Conservation (phyloP, 2,113 vertebrate genomes). For the Peromyscus leucopus region DNA sequence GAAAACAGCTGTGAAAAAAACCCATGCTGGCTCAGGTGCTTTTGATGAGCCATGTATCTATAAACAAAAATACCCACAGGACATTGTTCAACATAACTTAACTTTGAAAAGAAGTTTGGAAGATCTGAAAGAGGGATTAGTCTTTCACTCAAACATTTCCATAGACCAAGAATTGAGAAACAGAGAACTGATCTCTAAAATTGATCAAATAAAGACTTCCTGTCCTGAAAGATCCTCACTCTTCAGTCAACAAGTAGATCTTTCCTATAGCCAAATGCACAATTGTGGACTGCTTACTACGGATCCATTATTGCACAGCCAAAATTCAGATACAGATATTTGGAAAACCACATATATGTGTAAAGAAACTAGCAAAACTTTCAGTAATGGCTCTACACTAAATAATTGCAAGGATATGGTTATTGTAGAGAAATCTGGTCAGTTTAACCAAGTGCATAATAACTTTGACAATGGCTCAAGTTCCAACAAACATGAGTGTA, state of each 20-base stretch:
- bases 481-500: not conserved
- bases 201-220: not conserved
- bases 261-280: not conserved
- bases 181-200: not conserved
- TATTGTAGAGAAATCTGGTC: not conserved
- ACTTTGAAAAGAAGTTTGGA: not conserved
- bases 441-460: not conserved
- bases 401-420: not conserved
- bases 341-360: not conserved
- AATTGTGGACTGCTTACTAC: not conserved
- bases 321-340: not conserved
- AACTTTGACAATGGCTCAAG: not conserved
- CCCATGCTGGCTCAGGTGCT: not conserved
- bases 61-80: not conserved
- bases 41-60: not conserved
- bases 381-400: not conserved
- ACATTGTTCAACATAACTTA: not conserved
- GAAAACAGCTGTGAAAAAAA: not conserved
- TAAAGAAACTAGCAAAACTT: not conserved
- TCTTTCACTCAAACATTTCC: not conserved
- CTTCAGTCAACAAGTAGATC: not conserved
- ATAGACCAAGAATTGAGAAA: not conserved
- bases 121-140: not conserved
- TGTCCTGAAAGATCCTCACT: not conserved
- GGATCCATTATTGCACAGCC: not conserved